Percentiles rank a stretch among this genome's conserved stretches.
Evolutionary conservation across 2,797 vertebrate genomes (phyloP).

Genomic region (Ctenopoma multispine): DNA sequence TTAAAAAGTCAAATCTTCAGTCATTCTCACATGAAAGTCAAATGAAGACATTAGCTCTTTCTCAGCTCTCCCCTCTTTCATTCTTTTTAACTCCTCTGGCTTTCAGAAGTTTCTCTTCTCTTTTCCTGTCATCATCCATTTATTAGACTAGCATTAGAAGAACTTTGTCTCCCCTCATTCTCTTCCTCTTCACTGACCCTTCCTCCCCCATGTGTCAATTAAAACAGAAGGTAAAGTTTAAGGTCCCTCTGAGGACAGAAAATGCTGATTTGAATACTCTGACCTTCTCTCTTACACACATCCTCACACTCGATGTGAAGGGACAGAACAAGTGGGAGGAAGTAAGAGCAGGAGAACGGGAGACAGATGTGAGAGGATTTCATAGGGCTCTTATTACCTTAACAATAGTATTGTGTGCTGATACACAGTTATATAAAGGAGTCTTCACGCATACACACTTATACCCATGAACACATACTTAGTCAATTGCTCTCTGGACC

Average conservation of each 20-base stretch:
- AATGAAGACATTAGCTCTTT: slow-evolving; percentile 38
- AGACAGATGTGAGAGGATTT: slow-evolving; percentile 17
- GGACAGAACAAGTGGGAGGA: slow-evolving; percentile 37
- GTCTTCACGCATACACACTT: slow-evolving; percentile 31
- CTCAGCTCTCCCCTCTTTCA: background rate
- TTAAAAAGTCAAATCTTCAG: slow-evolving; percentile 51
- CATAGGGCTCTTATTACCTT: slow-evolving; percentile 43
- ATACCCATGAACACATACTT: slow-evolving; percentile 31
- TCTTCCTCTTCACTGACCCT: slow-evolving; percentile 1
- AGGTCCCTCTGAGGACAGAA: slow-evolving; percentile 36
- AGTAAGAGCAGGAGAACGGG: background rate
- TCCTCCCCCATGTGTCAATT: slow-evolving; percentile 39
- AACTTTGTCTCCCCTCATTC: background rate
- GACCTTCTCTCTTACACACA: slow-evolving; percentile 56
- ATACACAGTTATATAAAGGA: slow-evolving; percentile 30
- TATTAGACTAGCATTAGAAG: slow-evolving; percentile 14
- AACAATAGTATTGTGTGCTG: slow-evolving; percentile 37
- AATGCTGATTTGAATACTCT: slow-evolving; percentile 59
- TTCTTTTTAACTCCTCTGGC: background rate
- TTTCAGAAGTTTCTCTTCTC: slow-evolving; percentile 17
- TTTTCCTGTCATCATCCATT: slow-evolving; percentile 15
- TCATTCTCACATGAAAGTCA: slow-evolving; percentile 64
- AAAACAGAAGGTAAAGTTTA: slow-evolving; percentile 65
- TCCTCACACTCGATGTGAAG: slow-evolving; percentile 7
- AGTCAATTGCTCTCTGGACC: slow-evolving; percentile 43